These are phyloP conservation scores for Mechanitis mazaeus DNA, from an alignment of 2,888 invertebrate species.

Conservation along the genomic window DNA sequence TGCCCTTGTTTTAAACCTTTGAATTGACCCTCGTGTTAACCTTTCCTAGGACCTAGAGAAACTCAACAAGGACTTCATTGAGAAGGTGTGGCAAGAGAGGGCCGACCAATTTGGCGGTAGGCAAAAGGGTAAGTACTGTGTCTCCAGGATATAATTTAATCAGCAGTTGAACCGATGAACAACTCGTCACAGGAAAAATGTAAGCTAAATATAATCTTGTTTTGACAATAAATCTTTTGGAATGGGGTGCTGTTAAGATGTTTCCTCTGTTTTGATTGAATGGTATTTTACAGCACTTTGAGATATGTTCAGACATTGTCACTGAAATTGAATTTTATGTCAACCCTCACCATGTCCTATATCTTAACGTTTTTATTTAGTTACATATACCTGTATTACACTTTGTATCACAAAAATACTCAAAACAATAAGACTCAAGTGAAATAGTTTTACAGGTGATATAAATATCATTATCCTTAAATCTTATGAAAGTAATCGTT, in stretches of 20 bases:
- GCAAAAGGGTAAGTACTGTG: slow-evolving; percentile 86
- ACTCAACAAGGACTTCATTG: slow-evolving; percentile 87
- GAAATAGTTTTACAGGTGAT: too few relatives aligned
- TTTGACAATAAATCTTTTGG: background rate
- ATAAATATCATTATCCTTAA: too few relatives aligned
- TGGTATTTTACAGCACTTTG: background rate
- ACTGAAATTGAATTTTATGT: slow-evolving; percentile 1
- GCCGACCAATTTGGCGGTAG: slow-evolving; percentile 91
- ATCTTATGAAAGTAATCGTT: too few relatives aligned
- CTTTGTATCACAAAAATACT: background rate
- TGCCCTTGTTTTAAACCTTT: slow-evolving; percentile 31
- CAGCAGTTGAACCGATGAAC: background rate
- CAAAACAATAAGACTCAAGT: too few relatives aligned
- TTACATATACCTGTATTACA: background rate
- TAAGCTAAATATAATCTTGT: background rate
- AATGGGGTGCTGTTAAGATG: background rate
- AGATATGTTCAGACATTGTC: slow-evolving; percentile 1
- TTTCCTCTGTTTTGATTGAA: background rate
- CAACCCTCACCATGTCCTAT: background rate
- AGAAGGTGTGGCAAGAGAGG: slow-evolving; percentile 93
- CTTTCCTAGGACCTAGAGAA: slow-evolving; percentile 88
- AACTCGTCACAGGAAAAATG: background rate
- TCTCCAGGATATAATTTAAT: background rate
- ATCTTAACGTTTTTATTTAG: background rate
- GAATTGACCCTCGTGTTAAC: slow-evolving; percentile 64